Conservation (phyloP, 2,113 vertebrate species). For the Stegastes partitus region DNA sequence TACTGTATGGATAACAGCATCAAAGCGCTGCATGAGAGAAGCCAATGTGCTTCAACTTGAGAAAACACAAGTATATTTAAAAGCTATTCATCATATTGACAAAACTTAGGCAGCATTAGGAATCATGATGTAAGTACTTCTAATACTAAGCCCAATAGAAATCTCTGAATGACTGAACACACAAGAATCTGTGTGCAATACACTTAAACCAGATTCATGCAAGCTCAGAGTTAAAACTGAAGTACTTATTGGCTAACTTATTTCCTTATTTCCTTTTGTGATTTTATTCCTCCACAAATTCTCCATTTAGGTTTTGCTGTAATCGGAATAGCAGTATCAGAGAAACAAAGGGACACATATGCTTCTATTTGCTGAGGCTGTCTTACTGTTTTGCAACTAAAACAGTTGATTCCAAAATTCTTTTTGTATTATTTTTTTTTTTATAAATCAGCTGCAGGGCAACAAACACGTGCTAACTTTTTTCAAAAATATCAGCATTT, state of each 20-base stretch:
- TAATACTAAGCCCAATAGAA: constrained; percentile 8
- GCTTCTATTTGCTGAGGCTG: not conserved
- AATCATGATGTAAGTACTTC: not conserved
- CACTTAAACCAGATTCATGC: not conserved
- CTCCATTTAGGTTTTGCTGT: not conserved
- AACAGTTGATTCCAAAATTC: not conserved
- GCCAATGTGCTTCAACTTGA: not conserved
- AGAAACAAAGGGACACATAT: not conserved
- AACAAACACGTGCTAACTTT: not conserved
- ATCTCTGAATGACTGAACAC: not conserved
- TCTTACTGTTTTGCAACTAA: not conserved
- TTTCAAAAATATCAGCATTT: too few species aligned
- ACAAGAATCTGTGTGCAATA: not conserved
- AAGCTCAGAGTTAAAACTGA: not conserved
- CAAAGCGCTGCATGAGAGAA: not conserved
- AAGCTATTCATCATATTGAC: constrained; percentile 10
- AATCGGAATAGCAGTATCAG: not conserved
- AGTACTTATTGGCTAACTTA: not conserved
- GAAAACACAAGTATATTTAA: not conserved
- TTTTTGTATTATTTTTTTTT: too few species aligned
- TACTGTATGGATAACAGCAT: not conserved
- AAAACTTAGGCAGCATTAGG: not conserved
- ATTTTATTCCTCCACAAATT: not conserved
- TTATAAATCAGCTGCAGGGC: not conserved
- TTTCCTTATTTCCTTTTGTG: not conserved